Percentiles rank a stretch among this genome's conserved stretches.
Evolutionary conservation across 2,888 invertebrate species (phyloP).

Genomic region (Andricus curvator): DNA sequence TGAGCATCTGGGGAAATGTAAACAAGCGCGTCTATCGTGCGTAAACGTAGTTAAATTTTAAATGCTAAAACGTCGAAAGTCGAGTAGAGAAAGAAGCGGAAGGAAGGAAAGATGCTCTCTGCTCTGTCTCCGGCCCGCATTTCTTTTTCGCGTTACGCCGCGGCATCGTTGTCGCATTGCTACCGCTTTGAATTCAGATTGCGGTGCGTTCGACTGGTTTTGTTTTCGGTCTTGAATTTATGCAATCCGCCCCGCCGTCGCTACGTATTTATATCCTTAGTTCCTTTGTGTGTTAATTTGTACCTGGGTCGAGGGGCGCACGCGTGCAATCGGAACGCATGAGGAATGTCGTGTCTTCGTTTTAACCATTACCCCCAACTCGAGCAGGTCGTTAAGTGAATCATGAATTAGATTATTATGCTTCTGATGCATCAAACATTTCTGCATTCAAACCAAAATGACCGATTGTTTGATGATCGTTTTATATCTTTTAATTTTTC

Average conservation of each 20-base stretch:
- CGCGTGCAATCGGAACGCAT: constrained; percentile 52
- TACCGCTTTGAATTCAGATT: constrained; percentile 76
- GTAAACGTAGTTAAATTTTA: neutral
- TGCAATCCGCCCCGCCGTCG: constrained; percentile 71
- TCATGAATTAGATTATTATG: constrained; percentile 37
- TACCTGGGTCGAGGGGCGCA: constrained; percentile 57
- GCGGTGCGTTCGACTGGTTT: constrained; percentile 71
- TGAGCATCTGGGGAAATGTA: too few species aligned
- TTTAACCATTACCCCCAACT: constrained; percentile 31
- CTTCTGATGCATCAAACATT: neutral
- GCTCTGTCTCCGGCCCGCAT: constrained; percentile 48
- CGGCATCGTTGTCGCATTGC: constrained; percentile 52
- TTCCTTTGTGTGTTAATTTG: constrained; percentile 78
- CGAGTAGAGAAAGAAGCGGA: constrained; percentile 37
- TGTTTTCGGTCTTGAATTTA: constrained; percentile 70
- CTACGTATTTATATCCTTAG: constrained; percentile 73
- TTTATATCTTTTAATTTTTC: constrained; percentile 1
- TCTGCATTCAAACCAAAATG: neutral
- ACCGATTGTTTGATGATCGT: neutral
- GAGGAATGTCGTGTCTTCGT: constrained; percentile 47
- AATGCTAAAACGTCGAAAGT: constrained; percentile 1
- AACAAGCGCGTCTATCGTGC: neutral
- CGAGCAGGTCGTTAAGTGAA: constrained; percentile 27
- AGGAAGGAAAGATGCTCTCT: constrained; percentile 35
- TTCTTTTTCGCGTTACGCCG: constrained; percentile 55